Conservation (phyloP, 2,888 invertebrate species). For the Megamerina dolium region DNA sequence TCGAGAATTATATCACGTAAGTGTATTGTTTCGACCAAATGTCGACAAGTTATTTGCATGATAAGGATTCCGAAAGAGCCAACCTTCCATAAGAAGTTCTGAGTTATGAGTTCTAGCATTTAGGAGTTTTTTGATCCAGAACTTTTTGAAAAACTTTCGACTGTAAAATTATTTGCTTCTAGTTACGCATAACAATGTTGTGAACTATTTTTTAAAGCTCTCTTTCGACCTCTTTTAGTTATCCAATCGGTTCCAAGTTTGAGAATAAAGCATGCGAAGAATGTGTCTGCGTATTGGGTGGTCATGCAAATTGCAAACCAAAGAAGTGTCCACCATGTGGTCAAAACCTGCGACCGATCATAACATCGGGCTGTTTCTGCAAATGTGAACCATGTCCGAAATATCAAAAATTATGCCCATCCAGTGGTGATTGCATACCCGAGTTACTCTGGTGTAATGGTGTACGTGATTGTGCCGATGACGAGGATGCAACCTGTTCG, state of each 20-base stretch:
- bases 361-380: constrained; percentile 68
- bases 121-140: too few species aligned
- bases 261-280: constrained; percentile 69
- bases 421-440: constrained; percentile 67
- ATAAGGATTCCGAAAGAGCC: too few species aligned
- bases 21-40: too few species aligned
- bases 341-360: constrained; percentile 53
- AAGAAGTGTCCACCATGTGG: constrained; percentile 63
- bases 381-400: constrained; percentile 65
- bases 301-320: constrained; percentile 62
- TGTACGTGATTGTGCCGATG: constrained; percentile 74
- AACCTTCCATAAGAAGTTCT: too few species aligned
- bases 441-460: constrained; percentile 74
- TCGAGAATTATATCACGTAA: constrained; percentile 61
- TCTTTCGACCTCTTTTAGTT: constrained; percentile 55
- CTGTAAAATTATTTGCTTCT: neutral
- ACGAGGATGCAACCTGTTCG: constrained; percentile 63
- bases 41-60: too few species aligned
- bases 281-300: constrained; percentile 73
- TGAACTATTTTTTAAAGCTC: neutral
- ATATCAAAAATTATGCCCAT: constrained; percentile 64
- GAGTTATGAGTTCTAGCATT: too few species aligned
- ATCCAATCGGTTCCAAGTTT: constrained; percentile 65
- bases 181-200: neutral
- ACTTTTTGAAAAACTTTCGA: too few species aligned